Base-by-base conservation (phyloP, 2,888 invertebrate species). In the Mimachlamys varia region DNA sequence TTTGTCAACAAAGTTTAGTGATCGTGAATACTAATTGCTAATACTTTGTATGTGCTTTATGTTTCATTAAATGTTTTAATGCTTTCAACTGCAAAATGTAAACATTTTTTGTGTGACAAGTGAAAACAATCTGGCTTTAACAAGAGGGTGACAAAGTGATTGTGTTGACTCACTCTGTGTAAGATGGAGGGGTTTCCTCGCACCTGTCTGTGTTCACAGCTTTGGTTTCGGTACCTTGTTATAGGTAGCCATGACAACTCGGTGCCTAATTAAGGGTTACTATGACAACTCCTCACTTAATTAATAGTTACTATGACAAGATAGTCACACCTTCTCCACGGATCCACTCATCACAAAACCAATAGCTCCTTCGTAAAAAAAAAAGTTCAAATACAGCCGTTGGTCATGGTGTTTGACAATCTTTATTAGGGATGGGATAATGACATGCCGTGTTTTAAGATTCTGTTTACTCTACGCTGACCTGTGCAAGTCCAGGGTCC, bases 361-460 rank as follows among this genome's bases (percentile, higher is more conserved):
- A 33, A 58, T 58, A 58, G 58, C 3, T 58, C 22, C 19, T 19
- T n/a, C 7, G 58, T 2, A 19, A 58, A 58, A 19, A 53, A 53
- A 58, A 58, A 22, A 58, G 19, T 58, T 58, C 58, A 58, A 76
- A 76, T 76, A 33, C 27, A 76, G 76, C 76, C 76, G 76, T 33
- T 76, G 76, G 76, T 76, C 33, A 76, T 76, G 76, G 76, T 76
- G 27, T 76, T 33, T 76, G 76, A 76, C 27, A 76, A 15, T 27
- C 76, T 76, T 76, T 76, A 33, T 76, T 33, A 76, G 33, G 76
- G 76, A 76, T 76, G 76, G 76, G 76, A 76, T 33, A 76, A 76
- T 22, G 33, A 33, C 76, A 76, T 33, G 76, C 76, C 27, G 76
- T 33, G 76, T 76, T 76, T 27, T 10, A 76, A 27, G 76, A 33